These are phyloP conservation scores for Felis chaus DNA, from an alignment of 2,113 vertebrate genomes.

Conservation along the genomic window DNA sequence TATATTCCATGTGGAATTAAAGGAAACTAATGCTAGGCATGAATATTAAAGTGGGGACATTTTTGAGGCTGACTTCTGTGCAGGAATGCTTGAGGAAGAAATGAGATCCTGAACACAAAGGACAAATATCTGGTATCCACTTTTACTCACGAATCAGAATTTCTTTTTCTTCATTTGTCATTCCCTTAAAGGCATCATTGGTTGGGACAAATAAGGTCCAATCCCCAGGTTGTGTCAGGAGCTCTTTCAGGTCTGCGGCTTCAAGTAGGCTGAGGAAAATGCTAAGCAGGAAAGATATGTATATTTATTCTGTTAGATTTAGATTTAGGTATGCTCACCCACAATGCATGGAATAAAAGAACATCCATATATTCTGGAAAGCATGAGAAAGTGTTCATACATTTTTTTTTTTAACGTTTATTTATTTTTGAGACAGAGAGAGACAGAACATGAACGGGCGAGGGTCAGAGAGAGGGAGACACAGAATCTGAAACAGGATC, in stretches of 20 bases:
- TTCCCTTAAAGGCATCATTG: conserved; percentile 93
- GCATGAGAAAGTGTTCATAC: background rate
- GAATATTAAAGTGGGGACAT: background rate
- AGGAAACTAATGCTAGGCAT: background rate
- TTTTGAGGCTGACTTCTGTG: background rate
- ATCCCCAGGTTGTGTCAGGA: conserved; percentile 89
- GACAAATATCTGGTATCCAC: background rate
- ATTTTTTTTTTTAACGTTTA: background rate
- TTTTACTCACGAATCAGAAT: conserved; percentile 89
- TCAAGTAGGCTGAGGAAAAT: conserved; percentile 94
- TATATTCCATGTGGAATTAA: background rate
- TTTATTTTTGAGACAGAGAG: no score
- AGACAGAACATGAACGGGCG: no score
- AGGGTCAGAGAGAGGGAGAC: no score
- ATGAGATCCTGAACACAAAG: background rate
- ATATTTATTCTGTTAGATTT: background rate
- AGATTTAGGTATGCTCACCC: background rate
- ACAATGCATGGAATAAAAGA: background rate
- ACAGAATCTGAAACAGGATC: no score
- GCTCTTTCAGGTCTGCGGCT: conserved; percentile 91
- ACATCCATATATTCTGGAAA: background rate
- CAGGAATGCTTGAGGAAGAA: background rate
- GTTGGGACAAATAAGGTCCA: conserved; percentile 96
- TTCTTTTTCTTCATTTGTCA: conserved; percentile 88
- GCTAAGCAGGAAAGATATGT: conserved; percentile 78